Evolutionary conservation across 2,888 invertebrate genomes (phyloP).

Genomic region (Nemotelus pantherinus): DNA sequence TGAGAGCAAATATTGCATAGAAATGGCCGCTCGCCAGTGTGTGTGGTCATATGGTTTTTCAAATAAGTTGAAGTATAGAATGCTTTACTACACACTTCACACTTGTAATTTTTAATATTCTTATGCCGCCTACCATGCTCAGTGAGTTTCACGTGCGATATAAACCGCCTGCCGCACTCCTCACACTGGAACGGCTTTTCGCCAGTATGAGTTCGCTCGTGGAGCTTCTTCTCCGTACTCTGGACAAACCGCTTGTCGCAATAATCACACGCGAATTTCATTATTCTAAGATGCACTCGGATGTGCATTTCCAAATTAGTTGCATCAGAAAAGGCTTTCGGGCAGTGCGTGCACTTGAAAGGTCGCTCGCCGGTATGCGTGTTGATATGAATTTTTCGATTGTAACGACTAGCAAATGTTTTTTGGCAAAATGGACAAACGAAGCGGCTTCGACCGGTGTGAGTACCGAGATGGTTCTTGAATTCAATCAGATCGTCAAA

Average conservation of each 20-base stretch:
- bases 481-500: neutral
- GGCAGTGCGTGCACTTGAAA: constrained; percentile 35
- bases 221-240: constrained; percentile 56
- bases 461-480: neutral
- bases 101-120: constrained; percentile 58
- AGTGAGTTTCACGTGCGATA: constrained; percentile 57
- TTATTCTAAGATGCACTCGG: constrained; percentile 33
- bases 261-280: constrained; percentile 28
- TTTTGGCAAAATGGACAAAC: constrained; percentile 27
- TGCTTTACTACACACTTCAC: constrained; percentile 56
- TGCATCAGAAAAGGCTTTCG: constrained; percentile 39
- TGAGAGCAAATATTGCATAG: constrained; percentile 55
- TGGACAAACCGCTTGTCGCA: constrained; percentile 58
- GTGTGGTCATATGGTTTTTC: constrained; percentile 59
- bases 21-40: constrained; percentile 57
- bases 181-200: constrained; percentile 59
- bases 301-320: constrained; percentile 37
- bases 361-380: constrained; percentile 30
- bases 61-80: constrained; percentile 58
- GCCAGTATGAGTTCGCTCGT: constrained; percentile 57
- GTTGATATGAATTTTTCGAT: neutral
- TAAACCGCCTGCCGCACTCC: constrained; percentile 58
- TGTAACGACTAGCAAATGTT: neutral
- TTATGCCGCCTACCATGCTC: constrained; percentile 59
- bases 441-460: constrained; percentile 18